Evolutionary conservation across 2,888 invertebrate genomes (phyloP).

Genomic region (Pegoplata infirma): DNA sequence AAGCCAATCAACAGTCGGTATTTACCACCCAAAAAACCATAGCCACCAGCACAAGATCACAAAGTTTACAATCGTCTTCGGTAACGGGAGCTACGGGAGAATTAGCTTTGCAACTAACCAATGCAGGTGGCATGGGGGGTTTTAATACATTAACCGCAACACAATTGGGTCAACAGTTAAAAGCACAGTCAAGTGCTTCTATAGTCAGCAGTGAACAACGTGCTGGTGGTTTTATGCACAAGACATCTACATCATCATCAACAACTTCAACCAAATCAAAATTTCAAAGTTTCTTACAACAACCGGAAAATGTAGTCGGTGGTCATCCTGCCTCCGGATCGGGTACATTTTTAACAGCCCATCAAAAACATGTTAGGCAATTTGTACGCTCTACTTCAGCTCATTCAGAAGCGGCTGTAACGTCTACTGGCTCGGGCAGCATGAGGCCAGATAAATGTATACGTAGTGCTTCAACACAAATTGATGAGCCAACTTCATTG

Average conservation of each 20-base stretch:
- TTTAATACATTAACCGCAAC: slow-evolving; percentile 63
- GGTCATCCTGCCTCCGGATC: slow-evolving; percentile 66
- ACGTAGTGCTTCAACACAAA: slow-evolving; percentile 77
- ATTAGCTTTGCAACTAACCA: slow-evolving; percentile 41
- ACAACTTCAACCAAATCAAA: slow-evolving; percentile 72
- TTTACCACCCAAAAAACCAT: slow-evolving; percentile 65
- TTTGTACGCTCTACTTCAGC: slow-evolving; percentile 78
- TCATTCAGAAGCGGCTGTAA: slow-evolving; percentile 75
- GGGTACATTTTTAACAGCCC: slow-evolving; percentile 74
- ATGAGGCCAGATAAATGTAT: slow-evolving; percentile 75
- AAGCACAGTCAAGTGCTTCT: slow-evolving; percentile 77
- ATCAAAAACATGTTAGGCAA: slow-evolving; percentile 77
- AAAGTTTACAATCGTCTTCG: slow-evolving; percentile 74
- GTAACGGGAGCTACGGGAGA: slow-evolving; percentile 61
- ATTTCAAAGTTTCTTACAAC: slow-evolving; percentile 77
- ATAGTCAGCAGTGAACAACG: slow-evolving; percentile 74
- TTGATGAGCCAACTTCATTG: slow-evolving; percentile 71
- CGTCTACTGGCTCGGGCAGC: slow-evolving; percentile 53
- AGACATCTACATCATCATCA: slow-evolving; percentile 66
- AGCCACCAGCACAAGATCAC: slow-evolving; percentile 73
- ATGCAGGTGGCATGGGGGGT: slow-evolving; percentile 35
- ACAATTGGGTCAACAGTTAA: slow-evolving; percentile 78
- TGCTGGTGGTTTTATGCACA: slow-evolving; percentile 71
- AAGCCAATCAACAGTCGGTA: slow-evolving; percentile 57
- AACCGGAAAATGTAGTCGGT: slow-evolving; percentile 71